Base-by-base conservation (phyloP, 2,113 vertebrate species). In the Excalfactoria chinensis region DNA sequence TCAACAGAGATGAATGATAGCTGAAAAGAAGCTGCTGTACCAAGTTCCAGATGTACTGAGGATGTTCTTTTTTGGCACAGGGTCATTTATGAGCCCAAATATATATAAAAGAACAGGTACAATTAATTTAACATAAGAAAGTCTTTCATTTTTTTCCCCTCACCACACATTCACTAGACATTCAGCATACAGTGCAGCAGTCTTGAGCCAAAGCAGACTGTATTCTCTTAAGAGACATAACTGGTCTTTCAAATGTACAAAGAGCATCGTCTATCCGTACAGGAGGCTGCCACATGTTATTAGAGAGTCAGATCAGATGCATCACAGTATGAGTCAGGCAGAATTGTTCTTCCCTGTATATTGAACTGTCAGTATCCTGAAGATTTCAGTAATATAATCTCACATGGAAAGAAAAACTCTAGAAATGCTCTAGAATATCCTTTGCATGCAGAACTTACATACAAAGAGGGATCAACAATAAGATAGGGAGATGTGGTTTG, bases 161-260 rank as follows among this genome's bases (percentile, higher is more conserved):
- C 76, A 19, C 7, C 37, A 89, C 75, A 56, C 12, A 69, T 43
- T 71, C 58, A 85, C 80, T 84, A 92, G 73, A 70, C 69, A 62
- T 73, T 89, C 81, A 80, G 91, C 17, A 70, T 7, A 77, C 58
- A 88, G 62, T 66, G 48, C 71, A 85, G 35, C 3, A 5, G 68
- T 73, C 75, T 68, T 26, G 23, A 91, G 71, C 64, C 72, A 89
- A 73, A 92, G 64, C 78, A 85, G 62, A 48, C 18, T 64, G 1
- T 56, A 51, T 68, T 94, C 82, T 93, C 93, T 77, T 91, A 77
- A 86, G 87, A 73, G 82, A 89, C 43, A 15, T 63, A 69, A 71
- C 34, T 7, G 32, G 84, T 67, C 75, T 91, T 88, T 95, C 78
- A 88, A 71, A 92, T 13, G 60, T 84, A 84, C 78, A 58, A 91